Base-by-base conservation (phyloP, 2,797 vertebrate species). In the Pipistrellus nathusii region DNA sequence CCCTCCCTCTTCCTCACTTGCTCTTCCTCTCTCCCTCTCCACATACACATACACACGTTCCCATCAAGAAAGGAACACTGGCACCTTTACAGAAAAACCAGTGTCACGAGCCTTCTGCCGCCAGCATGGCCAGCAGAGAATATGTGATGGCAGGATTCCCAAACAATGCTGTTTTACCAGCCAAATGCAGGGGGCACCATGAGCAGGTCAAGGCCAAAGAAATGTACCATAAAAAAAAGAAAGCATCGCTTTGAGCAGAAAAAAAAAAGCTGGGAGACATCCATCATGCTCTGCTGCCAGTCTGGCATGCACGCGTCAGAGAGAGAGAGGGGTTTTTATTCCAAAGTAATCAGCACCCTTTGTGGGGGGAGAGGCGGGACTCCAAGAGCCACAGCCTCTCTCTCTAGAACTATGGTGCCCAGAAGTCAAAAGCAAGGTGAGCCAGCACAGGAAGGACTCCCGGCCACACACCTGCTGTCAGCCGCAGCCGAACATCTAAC, bases 331-430 rank as follows among this genome's bases (percentile, higher is more conserved):
- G 38, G 32, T 46, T 38, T 55, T 35, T 10, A 8, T 78, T 71
- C 80, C 94, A 94, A 86, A 85, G 15, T 51, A 85, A 93, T 69
- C 41, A 83, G 38, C 64, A 15, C 53, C 66, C 38, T 92, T 83
- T 53, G 27, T 71, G 38, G 21, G 25, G 38, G 18, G 83, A 80
- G 30, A 35, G 64, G 53, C 75, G 32, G 30, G n/a, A 35, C 25
- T 80, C 71, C 77, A 94, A 68, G 41, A 72, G 11, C 32, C 64
- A 23, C 35, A 18, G 18, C 21, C 35, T 59, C 51, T 83, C 55
- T 85, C 55, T 5, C 23, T 35, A 27, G 17, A 30, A 17, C 8
- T 8, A 1, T 11, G 8, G 2, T 30, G 20, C 23, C 35, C 21
- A 0, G 27, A 53, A 62, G 23, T 69, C 57, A 88, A 8, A 85